Base-by-base conservation (phyloP, 35 echinoderm and acorn worm species). In the Acanthaster planci region DNA sequence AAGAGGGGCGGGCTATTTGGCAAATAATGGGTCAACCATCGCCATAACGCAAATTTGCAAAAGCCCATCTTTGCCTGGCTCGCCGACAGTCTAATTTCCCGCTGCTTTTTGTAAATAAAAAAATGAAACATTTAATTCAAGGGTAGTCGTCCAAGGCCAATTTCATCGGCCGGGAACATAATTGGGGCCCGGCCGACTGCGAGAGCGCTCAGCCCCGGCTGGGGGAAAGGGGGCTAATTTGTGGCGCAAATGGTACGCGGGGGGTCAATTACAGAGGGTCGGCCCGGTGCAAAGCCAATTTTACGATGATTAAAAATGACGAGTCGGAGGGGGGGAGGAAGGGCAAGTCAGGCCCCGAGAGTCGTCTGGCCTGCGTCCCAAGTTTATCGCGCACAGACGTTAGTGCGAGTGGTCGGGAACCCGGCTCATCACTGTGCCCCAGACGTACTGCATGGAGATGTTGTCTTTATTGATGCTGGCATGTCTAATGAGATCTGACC, bases 291-390 rank as follows among this genome's bases (percentile, higher is more conserved):
- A 47, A 72, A 72, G 34, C 64, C 64, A 72, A 72, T 72, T 47
- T 72, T 72, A 72, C 30, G 64, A 72, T 72, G 64, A 72, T 72
- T 72, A 72, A 26, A 72, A 72, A 72, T 72, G 64, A 72, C 64
- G 64, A 72, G 26, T 29, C 6, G 57, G 57, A 60, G 5, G 57
- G 57, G 19, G 27, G 57, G 8, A 15, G 21, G 27, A 55, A 0
- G 1, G 7, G 57, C 9, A 6, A 30, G 57, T 60, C 27, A 16
- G 57, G 27, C 19, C 52, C 0, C 52, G 21, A 55, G 0, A 55
- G 21, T n/a, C n/a, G n/a, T n/a, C n/a, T n/a, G n/a, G 42, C 42
- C 4, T 12, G 42, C 42, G 4, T 47, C 42, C 42, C 42, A 47
- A 12, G 42, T 47, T 12, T n/a, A n/a, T n/a, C 42, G 42, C 42